Base-by-base conservation (phyloP, 2,888 invertebrate genomes). In the Trissolcus japonicus region DNA sequence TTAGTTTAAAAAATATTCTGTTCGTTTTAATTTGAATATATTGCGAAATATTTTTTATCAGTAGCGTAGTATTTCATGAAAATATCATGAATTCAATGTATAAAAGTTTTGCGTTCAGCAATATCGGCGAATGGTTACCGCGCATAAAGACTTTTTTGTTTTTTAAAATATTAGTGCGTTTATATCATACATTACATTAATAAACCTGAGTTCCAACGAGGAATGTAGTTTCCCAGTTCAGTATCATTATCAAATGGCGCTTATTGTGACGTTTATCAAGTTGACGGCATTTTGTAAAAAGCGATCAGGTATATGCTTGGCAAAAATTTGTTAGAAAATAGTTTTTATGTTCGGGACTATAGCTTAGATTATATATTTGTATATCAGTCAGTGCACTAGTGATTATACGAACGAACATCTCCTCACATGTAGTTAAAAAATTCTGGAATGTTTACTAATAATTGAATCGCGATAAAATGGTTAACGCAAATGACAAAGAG, bases 371-470 rank as follows among this genome's bases (percentile, higher is more conserved):
- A 63, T 56, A 60, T 65, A 62, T 71, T 35, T 56, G 29, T 55
- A 68, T 59, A 56, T 75, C 68, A 68, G 74, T 75, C 59, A 29
- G 56, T 67, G 55, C 50, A 41, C 40, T 68, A 61, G n/a, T 16
- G 43, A 41, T 60, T 57, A 53, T 48, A 60, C 55, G 14, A 59
- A 17, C 59, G 48, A 63, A 41, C 50, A 35, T 56, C 16, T 53
- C 6, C 14, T 40, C 54, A 51, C 40, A 29, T 7, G 35, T 35
- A 51, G 9, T 65, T 43, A 14, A 43, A 21, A 21, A 41, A 25
- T 25, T 50, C 60, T 77, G 77, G 77, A 77, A 77, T 77, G 77
- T 76, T 67, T 62, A 72, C 53, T 51, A 21, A 41, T 51, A 48
- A 35, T 17, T 55, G 25, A 66, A 41, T 53, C 51, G 59, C 35